These are phyloP conservation scores for cat (Felis catus) DNA, from an alignment of 2,113 vertebrate species.

Conservation along the genomic window F.catus_Fca126_mat1.0 CM031423.1:25353501-25354000, in stretches of 20 bases:
- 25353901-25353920: background rate
- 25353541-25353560: background rate
- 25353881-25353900: background rate
- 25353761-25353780: background rate
- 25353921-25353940: background rate
- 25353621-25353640: background rate
- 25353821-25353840: background rate
- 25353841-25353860: background rate
- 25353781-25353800: background rate
- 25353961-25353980: background rate
- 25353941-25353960: background rate
- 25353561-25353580: background rate
- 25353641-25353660: background rate
- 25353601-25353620: background rate
- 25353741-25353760: background rate
- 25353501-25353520: background rate
- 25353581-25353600: background rate
- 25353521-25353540: background rate
- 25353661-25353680: background rate
- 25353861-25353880: background rate
- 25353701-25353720: background rate
- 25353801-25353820: background rate
- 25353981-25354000: fast-evolving
- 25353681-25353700: background rate
- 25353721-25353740: background rate